Evolutionary conservation across 2,113 vertebrate genomes (phyloP).

Genomic region (Hirundichthys speculiger): DNA sequence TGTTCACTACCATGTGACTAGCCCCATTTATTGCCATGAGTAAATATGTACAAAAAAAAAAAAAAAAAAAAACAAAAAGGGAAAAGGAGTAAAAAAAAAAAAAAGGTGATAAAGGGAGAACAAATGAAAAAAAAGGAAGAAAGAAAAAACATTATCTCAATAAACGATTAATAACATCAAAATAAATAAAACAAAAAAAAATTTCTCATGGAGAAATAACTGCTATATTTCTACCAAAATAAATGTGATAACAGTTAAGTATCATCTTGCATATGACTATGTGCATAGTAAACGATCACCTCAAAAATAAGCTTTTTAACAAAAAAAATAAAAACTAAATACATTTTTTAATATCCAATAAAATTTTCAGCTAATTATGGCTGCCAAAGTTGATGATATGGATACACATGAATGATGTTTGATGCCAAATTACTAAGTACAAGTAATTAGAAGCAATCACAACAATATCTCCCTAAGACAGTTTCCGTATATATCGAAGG

Average conservation of each 20-base stretch:
- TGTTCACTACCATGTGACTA: not conserved
- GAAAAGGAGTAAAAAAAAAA: not conserved
- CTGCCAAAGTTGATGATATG: constrained; percentile 10
- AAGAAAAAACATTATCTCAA: not conserved
- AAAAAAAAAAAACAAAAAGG: constrained; percentile 1
- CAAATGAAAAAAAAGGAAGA: no score
- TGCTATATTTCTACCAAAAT: not conserved
- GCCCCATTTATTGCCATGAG: not conserved
- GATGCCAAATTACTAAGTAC: constrained; percentile 14
- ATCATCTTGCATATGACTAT: not conserved
- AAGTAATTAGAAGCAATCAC: constrained; percentile 8
- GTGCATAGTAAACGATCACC: not conserved
- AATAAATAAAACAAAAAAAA: not conserved
- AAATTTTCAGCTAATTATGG: constrained; percentile 1
- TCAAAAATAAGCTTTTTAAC: not conserved
- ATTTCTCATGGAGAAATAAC: not conserved
- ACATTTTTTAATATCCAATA: not conserved
- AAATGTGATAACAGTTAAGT: not conserved
- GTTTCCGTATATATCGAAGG: not conserved
- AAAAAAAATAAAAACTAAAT: not conserved
- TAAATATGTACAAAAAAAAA: no score
- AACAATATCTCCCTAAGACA: not conserved
- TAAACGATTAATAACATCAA: not conserved
- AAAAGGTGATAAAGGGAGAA: no score
- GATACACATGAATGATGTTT: constrained; percentile 3